Evolutionary conservation across 2,797 vertebrate species (phyloP), one percentile per base, ranked within the genome.

Genomic region (Smutsia gigantea): DNA sequence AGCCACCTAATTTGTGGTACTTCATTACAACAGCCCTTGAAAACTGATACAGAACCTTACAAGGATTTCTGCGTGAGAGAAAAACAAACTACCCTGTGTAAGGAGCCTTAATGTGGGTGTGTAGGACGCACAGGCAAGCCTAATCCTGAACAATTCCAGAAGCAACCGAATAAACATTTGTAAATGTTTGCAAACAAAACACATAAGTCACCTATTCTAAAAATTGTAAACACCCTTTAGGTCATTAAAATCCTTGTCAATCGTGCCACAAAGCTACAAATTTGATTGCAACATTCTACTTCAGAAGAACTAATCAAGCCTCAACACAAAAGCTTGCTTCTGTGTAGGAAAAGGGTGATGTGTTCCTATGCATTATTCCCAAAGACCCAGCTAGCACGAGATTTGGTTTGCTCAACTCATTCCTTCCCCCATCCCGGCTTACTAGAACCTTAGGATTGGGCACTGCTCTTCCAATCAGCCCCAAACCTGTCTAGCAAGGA

Each of bases 371-470:
- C 23, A 19, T n/a, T 75, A n/a, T 83, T 68, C 68, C 34, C 25
- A 5, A 75, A 84, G n/a, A 14, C 14, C 25, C 78, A 39, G 77
- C 27, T 25, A 34, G 55, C 12, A 0, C 4, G 59, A 64, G 66
- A 57, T 18, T 0, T 2, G 0, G 11, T 27, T 64, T 25, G 25
- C n/a, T 72, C 39, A 9, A 9, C 13, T 9, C 5, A 1, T 4
- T 5, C 31, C 15, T 27, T n/a, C 46, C 6, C n/a, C 19, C 17
- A 4, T 5, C 19, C 49, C 17, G 64, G 31, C 42, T 14, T 2
- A 4, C 9, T 1, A 19, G 29, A 71, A 42, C n/a, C 13, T 27
- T 2, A 8, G 46, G 3, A 21, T 0, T 0, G 42, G 37, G 18
- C 27, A 5, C 1, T 2, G 8, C 46, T 19, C 1, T 7, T 55